Conservation (phyloP, 2,113 vertebrate genomes). For the Panthera uncia region DNA sequence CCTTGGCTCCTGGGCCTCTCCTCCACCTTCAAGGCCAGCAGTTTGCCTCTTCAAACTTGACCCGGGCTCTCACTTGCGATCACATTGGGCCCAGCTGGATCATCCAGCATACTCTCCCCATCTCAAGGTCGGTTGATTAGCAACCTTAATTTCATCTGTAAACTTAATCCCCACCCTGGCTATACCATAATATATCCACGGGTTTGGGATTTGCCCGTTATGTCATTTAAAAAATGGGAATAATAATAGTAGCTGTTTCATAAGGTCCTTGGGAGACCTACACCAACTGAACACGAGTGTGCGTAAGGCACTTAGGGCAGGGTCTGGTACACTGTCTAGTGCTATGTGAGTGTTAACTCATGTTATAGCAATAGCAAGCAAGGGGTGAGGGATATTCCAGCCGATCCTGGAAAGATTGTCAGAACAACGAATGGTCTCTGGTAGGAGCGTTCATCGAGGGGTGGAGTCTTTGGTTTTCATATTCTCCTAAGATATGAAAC, state of each 20-base stretch:
- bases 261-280: background rate
- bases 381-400: background rate
- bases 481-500: background rate
- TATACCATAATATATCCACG: background rate
- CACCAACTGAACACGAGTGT: too few species aligned
- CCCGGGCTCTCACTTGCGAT: background rate
- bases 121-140: background rate
- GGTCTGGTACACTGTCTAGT: background rate
- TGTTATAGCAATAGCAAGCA: background rate
- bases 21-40: background rate
- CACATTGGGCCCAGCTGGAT: background rate
- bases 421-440: background rate
- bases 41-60: background rate
- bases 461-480: background rate
- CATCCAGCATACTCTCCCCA: background rate
- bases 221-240: background rate
- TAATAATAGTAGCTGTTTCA: background rate
- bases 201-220: background rate
- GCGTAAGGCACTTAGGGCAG: background rate
- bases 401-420: background rate
- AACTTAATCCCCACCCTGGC: background rate
- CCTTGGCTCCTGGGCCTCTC: accelerated
- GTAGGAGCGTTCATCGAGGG: background rate
- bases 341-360: background rate
- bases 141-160: background rate